Percentiles rank a stretch among this genome's conserved stretches.
phyloP scores from a whole-genome alignment of 1,140 invertebrate species.

The Lasioglossum albipes region DNA sequence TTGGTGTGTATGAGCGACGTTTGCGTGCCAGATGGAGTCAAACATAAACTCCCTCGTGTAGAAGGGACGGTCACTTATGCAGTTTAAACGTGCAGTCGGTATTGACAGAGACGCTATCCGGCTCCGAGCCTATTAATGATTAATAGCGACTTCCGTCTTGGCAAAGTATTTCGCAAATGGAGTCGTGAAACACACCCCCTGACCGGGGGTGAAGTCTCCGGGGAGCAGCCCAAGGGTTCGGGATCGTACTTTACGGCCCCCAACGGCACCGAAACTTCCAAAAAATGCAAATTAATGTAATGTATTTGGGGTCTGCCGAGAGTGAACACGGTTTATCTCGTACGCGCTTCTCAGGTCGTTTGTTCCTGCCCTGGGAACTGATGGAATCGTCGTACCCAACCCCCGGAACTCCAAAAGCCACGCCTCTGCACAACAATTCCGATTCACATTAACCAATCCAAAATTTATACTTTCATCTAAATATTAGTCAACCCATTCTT shows the following conservation, averaged over 20 bases:
- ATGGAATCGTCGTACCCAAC: background rate
- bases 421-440: too few species aligned
- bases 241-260: background rate
- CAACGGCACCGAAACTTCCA: slow-evolving; percentile 45
- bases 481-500: too few species aligned
- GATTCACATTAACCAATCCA: too few species aligned
- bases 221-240: slow-evolving; percentile 5
- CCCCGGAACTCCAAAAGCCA: too few species aligned
- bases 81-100: too few species aligned
- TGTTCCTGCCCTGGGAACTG: background rate
- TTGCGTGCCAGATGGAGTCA: too few species aligned
- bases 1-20: too few species aligned
- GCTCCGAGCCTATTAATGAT: background rate
- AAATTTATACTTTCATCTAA: too few species aligned
- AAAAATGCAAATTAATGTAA: slow-evolving; percentile 71
- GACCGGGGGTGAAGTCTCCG: slow-evolving; percentile 45
- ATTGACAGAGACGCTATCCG: too few species aligned
- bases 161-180: slow-evolving; percentile 8
- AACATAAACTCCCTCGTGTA: too few species aligned
- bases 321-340: slow-evolving; percentile 40
- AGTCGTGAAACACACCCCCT: slow-evolving; percentile 10
- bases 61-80: too few species aligned
- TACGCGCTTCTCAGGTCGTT: slow-evolving; percentile 30
- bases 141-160: background rate
- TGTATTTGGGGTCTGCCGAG: slow-evolving; percentile 63